Percentiles rank a stretch among this genome's conserved stretches.
These are phyloP conservation scores for Polyodon spathula DNA, from an alignment of 2,113 vertebrate species.

Conservation along the genomic window DNA sequence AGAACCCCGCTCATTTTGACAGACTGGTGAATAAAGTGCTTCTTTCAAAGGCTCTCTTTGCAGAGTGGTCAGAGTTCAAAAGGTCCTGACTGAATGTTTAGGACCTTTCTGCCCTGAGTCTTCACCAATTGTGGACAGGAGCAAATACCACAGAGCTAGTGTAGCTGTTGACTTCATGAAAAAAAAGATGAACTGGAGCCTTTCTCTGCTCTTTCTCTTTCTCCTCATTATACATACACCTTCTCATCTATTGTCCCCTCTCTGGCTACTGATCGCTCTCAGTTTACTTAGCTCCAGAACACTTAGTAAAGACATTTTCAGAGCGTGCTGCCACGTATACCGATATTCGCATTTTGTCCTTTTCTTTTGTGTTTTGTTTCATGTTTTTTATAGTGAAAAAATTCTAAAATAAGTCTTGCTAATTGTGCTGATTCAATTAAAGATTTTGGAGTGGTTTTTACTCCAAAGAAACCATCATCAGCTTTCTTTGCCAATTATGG, in stretches of 20 bases:
- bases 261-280: not conserved
- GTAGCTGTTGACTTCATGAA: conserved; percentile 23
- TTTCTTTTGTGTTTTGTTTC: not conserved
- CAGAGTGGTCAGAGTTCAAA: conserved; percentile 40
- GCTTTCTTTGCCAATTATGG: too few species aligned
- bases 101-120: conserved; percentile 27
- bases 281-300: conserved; percentile 9
- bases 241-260: conserved; percentile 5
- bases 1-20: conserved; percentile 16
- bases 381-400: too few species aligned
- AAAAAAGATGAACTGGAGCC: conserved; percentile 6
- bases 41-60: conserved; percentile 35
- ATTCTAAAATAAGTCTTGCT: too few species aligned
- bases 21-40: conserved; percentile 19
- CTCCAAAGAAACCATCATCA: too few species aligned
- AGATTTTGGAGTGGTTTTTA: too few species aligned
- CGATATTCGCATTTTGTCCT: not conserved
- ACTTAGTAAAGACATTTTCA: conserved; percentile 10
- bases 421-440: too few species aligned
- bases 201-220: not conserved
- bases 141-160: conserved; percentile 20
- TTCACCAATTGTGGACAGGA: conserved; percentile 21
- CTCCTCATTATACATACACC: conserved; percentile 6
- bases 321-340: not conserved
- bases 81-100: conserved; percentile 30